Evolutionary conservation across 2,113 vertebrate genomes (phyloP), one percentile per base, ranked within the genome.

Genomic region (Aix galericulata): DNA sequence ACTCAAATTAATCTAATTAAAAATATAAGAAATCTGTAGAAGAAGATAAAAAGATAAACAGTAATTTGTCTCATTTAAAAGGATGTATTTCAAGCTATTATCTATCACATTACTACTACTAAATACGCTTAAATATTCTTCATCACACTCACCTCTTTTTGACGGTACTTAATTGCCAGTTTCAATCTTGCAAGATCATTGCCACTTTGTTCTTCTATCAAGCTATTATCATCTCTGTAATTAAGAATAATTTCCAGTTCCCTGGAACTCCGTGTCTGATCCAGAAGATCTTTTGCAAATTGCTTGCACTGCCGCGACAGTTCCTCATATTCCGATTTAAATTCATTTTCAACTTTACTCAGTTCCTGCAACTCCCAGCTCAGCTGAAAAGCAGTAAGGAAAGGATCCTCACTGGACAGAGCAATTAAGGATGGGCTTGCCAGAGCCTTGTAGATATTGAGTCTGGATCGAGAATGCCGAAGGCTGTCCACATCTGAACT

Each of bases 331-430:
- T 99, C 99, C 0, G 99, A 98, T 96, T 99, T 99, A 96, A 99
- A 99, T 96, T 99, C 99, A 11, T 99, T 99, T 97, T 99, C 99
- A 5, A 99, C 98, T 69, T 98, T 99, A 91, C 99, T 99, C 91
- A 99, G 98, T 76, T 99, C 99, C 91, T 98, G 98, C 36, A 99
- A 98, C 96, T 99, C 99, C 99, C 99, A 99, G 94, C 99, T 99
- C 50, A 99, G 97, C 11, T 99, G 99, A 89, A 99, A 99, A 75
- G 99, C 99, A 0, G 99, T 99, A 60, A 99, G 99, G 88, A 99
- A 99, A 63, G 99, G 99, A 88, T 99, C 99, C 94, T 99, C 99
- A 6, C 99, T 99, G 71, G 99, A 99, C 83, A 99, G 94, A 17
- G 99, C 98, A 13, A 99, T 98, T 88, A 99, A 96, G 0, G 99